phyloP scores from a whole-genome alignment of 1,140 invertebrate genomes.

The Elysia chlorotica region DNA sequence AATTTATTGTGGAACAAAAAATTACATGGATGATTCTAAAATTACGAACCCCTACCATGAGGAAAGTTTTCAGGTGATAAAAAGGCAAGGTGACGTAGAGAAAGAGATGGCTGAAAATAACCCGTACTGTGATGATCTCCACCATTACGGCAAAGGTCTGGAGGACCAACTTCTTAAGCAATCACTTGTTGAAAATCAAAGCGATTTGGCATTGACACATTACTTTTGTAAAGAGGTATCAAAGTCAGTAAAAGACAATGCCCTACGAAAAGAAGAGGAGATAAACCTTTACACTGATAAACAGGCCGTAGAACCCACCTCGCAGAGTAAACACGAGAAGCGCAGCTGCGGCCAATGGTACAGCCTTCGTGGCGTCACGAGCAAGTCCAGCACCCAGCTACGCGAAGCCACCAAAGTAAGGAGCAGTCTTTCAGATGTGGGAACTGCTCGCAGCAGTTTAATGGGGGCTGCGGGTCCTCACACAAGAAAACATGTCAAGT shows the following conservation, averaged over 20 bases:
- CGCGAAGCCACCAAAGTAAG: background rate
- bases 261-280: background rate
- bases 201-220: too few species aligned
- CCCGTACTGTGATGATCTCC: too few species aligned
- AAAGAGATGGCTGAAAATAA: too few species aligned
- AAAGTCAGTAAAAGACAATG: background rate
- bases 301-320: background rate
- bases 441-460: background rate
- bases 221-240: background rate
- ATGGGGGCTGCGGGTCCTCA: background rate
- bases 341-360: background rate
- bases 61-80: too few species aligned
- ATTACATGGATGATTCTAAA: too few species aligned
- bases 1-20: too few species aligned
- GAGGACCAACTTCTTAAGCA: too few species aligned
- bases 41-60: too few species aligned
- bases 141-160: too few species aligned
- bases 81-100: too few species aligned
- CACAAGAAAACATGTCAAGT: background rate
- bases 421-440: constrained; percentile 11
- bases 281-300: background rate
- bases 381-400: constrained; percentile 7
- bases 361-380: background rate
- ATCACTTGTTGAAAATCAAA: too few species aligned
- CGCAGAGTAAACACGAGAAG: background rate